Conservation (phyloP, 37 sponge, comb jelly and placozoan genomes). For the Aplysina aerophoba region DNA sequence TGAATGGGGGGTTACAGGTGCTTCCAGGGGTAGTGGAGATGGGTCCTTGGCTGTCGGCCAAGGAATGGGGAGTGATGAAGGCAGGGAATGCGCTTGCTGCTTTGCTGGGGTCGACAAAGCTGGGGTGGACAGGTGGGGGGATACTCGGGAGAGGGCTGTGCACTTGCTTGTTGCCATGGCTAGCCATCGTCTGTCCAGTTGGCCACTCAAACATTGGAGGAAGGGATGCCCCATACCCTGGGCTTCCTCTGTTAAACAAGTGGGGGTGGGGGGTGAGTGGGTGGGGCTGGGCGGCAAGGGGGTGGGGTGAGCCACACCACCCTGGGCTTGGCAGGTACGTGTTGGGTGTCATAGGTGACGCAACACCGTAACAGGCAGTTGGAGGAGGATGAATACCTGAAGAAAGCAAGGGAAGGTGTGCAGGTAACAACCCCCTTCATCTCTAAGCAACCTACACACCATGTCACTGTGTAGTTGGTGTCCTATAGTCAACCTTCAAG, state of each 20-base stretch:
- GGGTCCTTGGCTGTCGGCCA: not conserved
- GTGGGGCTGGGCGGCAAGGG: not conserved
- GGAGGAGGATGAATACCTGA: no score
- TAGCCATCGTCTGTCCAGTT: no score
- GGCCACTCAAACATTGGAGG: slow-evolving; percentile 16
- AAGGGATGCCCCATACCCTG: no score
- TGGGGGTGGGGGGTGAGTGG: not conserved
- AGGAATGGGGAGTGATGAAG: not conserved
- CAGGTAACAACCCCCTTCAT: no score
- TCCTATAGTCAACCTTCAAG: no score
- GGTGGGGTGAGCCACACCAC: slow-evolving; percentile 2
- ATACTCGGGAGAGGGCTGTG: not conserved
- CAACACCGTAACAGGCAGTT: no score
- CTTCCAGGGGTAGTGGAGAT: not conserved
- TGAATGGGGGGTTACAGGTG: not conserved
- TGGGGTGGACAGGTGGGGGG: slow-evolving; percentile 9
- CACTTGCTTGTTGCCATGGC: not conserved
- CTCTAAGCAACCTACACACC: no score
- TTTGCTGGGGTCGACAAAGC: not conserved
- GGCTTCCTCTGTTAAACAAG: no score
- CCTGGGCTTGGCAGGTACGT: slow-evolving; percentile 8
- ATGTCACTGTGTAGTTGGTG: no score
- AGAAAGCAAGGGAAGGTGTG: no score
- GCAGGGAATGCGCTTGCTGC: not conserved
- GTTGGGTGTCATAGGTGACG: not conserved